Evolutionary conservation across 2,888 invertebrate genomes (phyloP).

Genomic region (Beris morrisii): DNA sequence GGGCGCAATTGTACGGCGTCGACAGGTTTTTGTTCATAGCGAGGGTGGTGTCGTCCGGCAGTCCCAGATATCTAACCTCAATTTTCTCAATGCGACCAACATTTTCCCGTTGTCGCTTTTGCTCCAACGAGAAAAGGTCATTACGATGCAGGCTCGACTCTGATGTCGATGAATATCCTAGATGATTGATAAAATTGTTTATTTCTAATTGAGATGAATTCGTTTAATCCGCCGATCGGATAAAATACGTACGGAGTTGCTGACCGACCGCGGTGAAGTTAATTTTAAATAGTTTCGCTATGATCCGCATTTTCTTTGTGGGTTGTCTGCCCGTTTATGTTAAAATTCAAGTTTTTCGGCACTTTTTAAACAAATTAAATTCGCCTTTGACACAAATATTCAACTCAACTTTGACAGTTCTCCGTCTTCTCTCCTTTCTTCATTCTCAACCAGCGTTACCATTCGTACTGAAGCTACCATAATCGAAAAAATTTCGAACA

Average conservation of each 20-base stretch:
- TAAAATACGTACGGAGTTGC: constrained; percentile 15
- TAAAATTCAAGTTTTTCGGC: not conserved
- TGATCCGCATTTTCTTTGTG: not conserved
- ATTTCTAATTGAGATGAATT: not conserved
- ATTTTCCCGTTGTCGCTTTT: constrained; percentile 69
- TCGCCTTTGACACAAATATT: too few species aligned
- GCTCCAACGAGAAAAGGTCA: constrained; percentile 76
- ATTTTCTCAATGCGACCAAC: constrained; percentile 91
- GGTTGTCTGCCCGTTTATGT: too few species aligned
- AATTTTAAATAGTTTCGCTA: not conserved
- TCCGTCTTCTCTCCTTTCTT: too few species aligned
- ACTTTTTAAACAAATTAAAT: not conserved
- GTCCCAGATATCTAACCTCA: constrained; percentile 76
- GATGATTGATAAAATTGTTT: constrained; percentile 32
- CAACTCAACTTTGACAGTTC: too few species aligned
- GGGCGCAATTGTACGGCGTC: constrained; percentile 90
- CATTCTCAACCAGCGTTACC: too few species aligned
- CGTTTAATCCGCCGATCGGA: not conserved
- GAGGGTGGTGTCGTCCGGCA: constrained; percentile 72
- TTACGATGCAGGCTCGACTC: constrained; percentile 63
- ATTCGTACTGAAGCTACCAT: too few species aligned
- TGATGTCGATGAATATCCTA: constrained; percentile 58
- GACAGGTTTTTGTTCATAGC: constrained; percentile 91
- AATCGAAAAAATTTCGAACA: too few species aligned
- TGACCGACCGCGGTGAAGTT: not conserved